Base-by-base conservation (phyloP, 2,888 invertebrate species). In the Hydraecia micacea region DNA sequence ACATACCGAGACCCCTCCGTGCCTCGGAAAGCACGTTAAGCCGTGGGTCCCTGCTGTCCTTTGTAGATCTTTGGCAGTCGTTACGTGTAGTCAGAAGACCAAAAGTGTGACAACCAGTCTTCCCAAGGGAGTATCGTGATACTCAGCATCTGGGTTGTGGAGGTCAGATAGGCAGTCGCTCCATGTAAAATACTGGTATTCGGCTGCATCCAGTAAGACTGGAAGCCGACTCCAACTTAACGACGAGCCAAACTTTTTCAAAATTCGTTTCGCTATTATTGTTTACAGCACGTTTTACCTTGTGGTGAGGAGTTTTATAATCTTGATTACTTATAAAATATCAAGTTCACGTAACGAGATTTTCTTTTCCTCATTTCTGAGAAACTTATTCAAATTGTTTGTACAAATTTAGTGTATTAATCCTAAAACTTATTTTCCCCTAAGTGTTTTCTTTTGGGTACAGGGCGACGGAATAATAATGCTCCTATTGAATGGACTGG, bases 281-380 rank as follows among this genome's bases (percentile, higher is more conserved):
- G 13, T 65, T 36, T 13, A 15, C 25, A n/a, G 25, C 8, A 39
- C 8, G 21, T 68, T 55, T 62, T 32, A 6, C 2, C 55, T 68
- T 25, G 15, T 36, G 7, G 5, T 6, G 13, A n/a, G 28, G 21
- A 49, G 36, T 62, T 52, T 39, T 49, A 9, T 63, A 13, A 62
- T 25, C 2, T 15, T 63, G 25, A 73, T 52, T 18, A 75, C 28
- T 46, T 36, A 18, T n/a, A 32, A 11, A 39, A 72, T 49, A 49
- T 32, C 21, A 8, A 58, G n/a, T 66, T 32, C 39, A 52, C 9
- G 32, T 73, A 21, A 36, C 3, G 25, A 28, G 5, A 2, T 25
- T 49, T 28, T 58, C 2, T 49, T 77, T 58, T 66, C 8, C 58
- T 36, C 13, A 75, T 66, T 75, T 42, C 74, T 25, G 15, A 21